Evolutionary conservation across 1,140 invertebrate species (phyloP).

Genomic region (Ceratina japonica): DNA sequence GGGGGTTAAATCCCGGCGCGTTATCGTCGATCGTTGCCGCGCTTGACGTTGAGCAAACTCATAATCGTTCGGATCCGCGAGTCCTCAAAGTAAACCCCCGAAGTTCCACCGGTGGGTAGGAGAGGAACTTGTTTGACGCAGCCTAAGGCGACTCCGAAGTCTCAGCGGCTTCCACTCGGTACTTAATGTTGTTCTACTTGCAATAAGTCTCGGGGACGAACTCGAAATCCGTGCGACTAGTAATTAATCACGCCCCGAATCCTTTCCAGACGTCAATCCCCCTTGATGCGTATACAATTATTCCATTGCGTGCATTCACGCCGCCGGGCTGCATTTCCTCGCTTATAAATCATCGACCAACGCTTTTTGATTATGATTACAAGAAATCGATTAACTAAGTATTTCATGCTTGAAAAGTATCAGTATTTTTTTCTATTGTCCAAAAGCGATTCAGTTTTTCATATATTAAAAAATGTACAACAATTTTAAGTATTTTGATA

Average conservation of each 20-base stretch:
- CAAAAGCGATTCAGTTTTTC: no score
- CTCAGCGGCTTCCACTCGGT: constrained; percentile 27
- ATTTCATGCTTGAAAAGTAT: no score
- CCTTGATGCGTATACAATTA: no score
- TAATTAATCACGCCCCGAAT: constrained; percentile 23
- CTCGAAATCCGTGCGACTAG: background rate
- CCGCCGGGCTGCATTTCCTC: no score
- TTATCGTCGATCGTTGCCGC: constrained; percentile 42
- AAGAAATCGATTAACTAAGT: no score
- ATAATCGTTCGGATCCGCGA: constrained; percentile 58
- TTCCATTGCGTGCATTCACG: no score
- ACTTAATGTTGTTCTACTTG: constrained; percentile 51
- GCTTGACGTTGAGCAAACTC: constrained; percentile 52
- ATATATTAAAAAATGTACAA: no score
- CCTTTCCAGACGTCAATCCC: background rate
- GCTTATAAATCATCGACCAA: no score
- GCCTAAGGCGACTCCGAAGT: constrained; percentile 42
- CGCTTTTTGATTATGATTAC: no score
- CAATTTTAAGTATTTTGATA: no score
- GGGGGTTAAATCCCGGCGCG: constrained; percentile 13
- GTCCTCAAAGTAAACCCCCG: constrained; percentile 44
- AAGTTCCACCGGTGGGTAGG: constrained; percentile 35
- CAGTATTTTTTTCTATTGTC: no score
- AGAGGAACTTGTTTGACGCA: constrained; percentile 51
- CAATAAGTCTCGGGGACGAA: constrained; percentile 32